These are phyloP conservation scores for Panurus biarmicus DNA, from an alignment of 2,113 vertebrate genomes.

Conservation along the genomic window DNA sequence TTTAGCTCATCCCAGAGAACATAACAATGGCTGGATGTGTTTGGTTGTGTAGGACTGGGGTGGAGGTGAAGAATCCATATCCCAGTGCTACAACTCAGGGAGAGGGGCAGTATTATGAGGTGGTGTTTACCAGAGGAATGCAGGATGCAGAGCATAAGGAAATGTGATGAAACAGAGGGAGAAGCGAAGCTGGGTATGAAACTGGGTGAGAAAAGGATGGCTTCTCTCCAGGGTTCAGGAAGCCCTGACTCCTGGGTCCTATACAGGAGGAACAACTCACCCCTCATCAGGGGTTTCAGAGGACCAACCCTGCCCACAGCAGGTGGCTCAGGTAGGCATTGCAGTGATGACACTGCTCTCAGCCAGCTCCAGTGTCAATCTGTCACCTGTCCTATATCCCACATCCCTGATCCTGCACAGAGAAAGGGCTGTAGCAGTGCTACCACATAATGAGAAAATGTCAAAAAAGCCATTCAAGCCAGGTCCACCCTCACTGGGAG, in stretches of 20 bases:
- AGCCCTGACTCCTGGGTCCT: neutral
- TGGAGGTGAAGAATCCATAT: neutral
- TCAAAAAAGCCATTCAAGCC: neutral
- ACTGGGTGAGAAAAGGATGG: neutral
- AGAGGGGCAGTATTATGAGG: neutral
- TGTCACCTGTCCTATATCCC: neutral
- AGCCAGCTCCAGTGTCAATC: neutral
- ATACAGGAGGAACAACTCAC: neutral
- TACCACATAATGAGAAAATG: neutral
- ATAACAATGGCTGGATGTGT: neutral
- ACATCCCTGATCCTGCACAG: neutral
- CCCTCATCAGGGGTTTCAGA: neutral
- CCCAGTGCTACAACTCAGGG: rapidly evolving
- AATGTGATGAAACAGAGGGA: neutral
- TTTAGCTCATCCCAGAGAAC: neutral
- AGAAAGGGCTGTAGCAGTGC: neutral
- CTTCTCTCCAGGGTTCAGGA: neutral
- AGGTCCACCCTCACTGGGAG: neutral
- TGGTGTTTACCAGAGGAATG: neutral
- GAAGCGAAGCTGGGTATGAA: neutral
- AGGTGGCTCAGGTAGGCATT: neutral
- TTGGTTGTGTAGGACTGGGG: neutral
- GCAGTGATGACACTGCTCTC: neutral
- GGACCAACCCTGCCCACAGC: neutral
- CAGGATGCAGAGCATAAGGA: neutral